These are phyloP conservation scores for Nomada goodeniana DNA, from an alignment of 2,888 invertebrate species.

Conservation along the genomic window DNA sequence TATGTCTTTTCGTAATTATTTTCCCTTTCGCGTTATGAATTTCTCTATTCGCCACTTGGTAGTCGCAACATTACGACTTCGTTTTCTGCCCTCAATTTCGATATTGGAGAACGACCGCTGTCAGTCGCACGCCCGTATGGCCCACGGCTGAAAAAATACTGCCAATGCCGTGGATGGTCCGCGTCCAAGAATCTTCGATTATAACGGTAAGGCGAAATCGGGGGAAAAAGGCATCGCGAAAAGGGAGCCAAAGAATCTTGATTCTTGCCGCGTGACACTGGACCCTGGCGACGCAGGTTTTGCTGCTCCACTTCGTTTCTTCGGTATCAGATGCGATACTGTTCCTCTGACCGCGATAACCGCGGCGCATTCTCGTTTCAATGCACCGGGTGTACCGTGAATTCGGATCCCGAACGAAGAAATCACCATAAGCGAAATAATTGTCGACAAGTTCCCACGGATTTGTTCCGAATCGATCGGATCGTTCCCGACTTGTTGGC, in stretches of 20 bases:
- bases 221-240: conserved; percentile 17
- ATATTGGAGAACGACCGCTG: conserved; percentile 9
- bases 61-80: no score
- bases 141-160: conserved; percentile 9
- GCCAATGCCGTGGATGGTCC: conserved; percentile 17
- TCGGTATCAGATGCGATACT: conserved; percentile 52
- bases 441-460: not conserved
- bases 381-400: conserved; percentile 13
- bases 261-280: conserved; percentile 55
- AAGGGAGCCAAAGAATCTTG: conserved; percentile 57
- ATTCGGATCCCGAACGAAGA: not conserved
- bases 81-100: not conserved
- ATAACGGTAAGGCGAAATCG: conserved; percentile 16
- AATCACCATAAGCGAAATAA: not conserved
- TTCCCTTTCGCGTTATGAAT: no score
- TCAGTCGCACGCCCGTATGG: conserved; percentile 12
- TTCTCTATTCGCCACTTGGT: no score
- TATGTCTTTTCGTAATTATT: no score
- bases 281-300: conserved; percentile 63
- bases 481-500: not conserved
- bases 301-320: conserved; percentile 56
- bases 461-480: not conserved
- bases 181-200: conserved; percentile 30
- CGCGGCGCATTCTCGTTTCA: conserved; percentile 31
- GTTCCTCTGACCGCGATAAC: conserved; percentile 53